Evolutionary conservation across 2,797 vertebrate genomes (phyloP).

Genomic region (Melanotaenia boesemani): DNA sequence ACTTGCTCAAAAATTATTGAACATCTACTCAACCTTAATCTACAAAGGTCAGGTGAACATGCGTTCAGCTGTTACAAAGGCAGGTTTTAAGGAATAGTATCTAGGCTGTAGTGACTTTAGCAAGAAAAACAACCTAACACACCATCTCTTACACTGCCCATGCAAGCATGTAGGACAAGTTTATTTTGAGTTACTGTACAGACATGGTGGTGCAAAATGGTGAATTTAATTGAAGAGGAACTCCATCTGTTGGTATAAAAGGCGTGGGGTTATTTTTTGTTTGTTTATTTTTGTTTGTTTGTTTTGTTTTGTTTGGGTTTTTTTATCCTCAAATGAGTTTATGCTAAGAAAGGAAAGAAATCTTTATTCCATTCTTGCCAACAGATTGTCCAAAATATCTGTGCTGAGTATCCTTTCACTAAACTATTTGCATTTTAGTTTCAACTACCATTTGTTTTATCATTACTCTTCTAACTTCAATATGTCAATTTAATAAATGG

Average conservation of each 20-base stretch:
- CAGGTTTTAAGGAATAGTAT: not conserved
- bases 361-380: not conserved
- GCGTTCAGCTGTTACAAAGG: no score
- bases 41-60: not conserved
- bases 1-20: not conserved
- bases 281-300: no score
- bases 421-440: not conserved
- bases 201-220: not conserved
- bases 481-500: not conserved
- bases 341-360: not conserved
- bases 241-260: no score
- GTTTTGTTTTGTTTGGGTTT: no score
- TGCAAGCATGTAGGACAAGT: not conserved
- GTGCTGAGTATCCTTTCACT: not conserved
- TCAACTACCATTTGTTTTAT: not conserved
- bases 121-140: not conserved
- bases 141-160: not conserved
- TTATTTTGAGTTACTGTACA: not conserved
- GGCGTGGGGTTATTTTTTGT: no score
- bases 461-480: not conserved
- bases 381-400: not conserved
- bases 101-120: not conserved
- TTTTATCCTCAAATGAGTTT: not conserved
- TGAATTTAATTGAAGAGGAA: not conserved
- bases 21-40: not conserved